Base-by-base conservation (phyloP, 2,888 invertebrate genomes). In the Syritta pipiens region DNA sequence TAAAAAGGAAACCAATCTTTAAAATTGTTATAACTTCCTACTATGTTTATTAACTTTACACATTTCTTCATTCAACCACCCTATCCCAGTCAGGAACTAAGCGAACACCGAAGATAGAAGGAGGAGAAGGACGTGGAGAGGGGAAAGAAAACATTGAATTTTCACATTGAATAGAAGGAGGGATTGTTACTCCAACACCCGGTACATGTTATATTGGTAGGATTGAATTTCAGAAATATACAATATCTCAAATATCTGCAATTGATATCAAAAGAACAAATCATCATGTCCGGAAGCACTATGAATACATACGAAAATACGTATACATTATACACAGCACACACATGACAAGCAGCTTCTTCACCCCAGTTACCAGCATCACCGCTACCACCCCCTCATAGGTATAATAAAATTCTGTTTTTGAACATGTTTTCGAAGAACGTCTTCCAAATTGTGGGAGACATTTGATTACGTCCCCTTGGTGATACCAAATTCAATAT, bases 211-310 rank as follows among this genome's bases (percentile, higher is more conserved):
- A 10, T 32, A 24, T 53, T 32, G 24, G 42, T 4, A 17, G 32
- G 32, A 53, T 65, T 53, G 53, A 44, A 17, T 65, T 65, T 35
- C 42, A 30, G 42, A 20, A 5, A 44, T 28, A 53, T 24, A 65
- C 53, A 53, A 44, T 53, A 44, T 49, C 37, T 49, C 40, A 40
- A 55, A 28, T 68, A 40, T 67, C 65, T 67, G 65, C 49, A 59
- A 68, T 68, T 59, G 68, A 68, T 59, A 49, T 59, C 32, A 42
- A 59, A 42, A 40, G 24, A 40, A 32, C 40, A 59, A 68, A 59
- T 49, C 40, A 68, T 68, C 68, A 59, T 59, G 40, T 28, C 59
- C 49, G 59, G 59, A 32, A 40, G 48, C 57, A 24, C 24, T 28
- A 32, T 68, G 48, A 48, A 30, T 32, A 67, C 22, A 24, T 28